Evolutionary conservation across 2,113 vertebrate genomes (phyloP).

Genomic region (Chlamydotis undulata): DNA sequence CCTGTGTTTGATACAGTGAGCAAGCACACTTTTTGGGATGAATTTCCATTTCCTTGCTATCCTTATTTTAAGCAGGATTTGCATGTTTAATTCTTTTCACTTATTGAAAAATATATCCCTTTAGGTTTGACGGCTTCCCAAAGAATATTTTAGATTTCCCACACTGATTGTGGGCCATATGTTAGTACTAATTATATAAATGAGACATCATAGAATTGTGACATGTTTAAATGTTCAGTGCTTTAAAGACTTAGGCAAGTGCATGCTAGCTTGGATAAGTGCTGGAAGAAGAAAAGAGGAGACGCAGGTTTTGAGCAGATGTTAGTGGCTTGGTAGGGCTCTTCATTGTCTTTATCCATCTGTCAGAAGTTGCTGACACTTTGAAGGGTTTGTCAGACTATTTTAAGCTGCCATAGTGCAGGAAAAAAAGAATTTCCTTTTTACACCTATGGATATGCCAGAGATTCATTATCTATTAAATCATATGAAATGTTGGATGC

Average conservation of each 20-base stretch:
- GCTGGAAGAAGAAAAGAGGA: slow-evolving; percentile 60
- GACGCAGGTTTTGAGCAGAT: slow-evolving; percentile 73
- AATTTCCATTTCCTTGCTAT: slow-evolving; percentile 60
- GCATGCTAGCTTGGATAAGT: slow-evolving; percentile 6
- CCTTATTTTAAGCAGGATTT: slow-evolving; percentile 70
- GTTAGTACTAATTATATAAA: slow-evolving; percentile 86
- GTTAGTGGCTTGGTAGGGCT: slow-evolving; percentile 63
- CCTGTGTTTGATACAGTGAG: slow-evolving; percentile 32
- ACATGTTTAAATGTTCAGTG: slow-evolving; percentile 72
- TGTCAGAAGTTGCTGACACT: slow-evolving; percentile 58
- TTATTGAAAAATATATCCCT: slow-evolving; percentile 77
- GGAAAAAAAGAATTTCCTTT: slow-evolving; percentile 40
- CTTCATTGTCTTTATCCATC: slow-evolving; percentile 67
- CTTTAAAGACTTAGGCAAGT: slow-evolving; percentile 44
- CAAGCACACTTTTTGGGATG: slow-evolving; percentile 59
- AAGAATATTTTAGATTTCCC: slow-evolving; percentile 81
- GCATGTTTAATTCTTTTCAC: slow-evolving; percentile 70
- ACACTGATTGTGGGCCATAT: slow-evolving; percentile 82
- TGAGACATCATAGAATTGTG: slow-evolving; percentile 80
- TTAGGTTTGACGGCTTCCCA: slow-evolving; percentile 79
- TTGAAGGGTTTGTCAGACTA: slow-evolving; percentile 56
- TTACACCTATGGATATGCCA: slow-evolving; percentile 39
- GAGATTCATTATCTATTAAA: slow-evolving; percentile 48
- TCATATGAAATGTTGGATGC: not conserved
- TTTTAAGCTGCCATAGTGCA: slow-evolving; percentile 44